Evolutionary conservation across 2,888 invertebrate genomes (phyloP).

Genomic region (Ormyrus labotus): DNA sequence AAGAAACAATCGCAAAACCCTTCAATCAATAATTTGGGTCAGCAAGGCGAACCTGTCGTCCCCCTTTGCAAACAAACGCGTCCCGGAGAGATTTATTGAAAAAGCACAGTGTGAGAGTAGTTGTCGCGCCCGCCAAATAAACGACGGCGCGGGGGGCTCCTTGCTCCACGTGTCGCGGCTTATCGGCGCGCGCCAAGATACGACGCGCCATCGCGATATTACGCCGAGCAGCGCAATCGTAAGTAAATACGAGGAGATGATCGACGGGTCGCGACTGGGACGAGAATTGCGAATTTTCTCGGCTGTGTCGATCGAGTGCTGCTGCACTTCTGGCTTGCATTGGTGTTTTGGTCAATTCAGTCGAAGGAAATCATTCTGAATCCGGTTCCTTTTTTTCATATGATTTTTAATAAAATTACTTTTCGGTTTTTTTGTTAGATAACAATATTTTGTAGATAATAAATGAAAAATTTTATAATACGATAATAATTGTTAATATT

Average conservation of each 20-base stretch:
- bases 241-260: conserved; percentile 28
- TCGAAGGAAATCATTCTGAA: no score
- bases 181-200: background rate
- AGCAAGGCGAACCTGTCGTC: background rate
- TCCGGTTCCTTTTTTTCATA: no score
- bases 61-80: conserved; percentile 15
- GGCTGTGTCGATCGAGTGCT: background rate
- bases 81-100: conserved; percentile 18
- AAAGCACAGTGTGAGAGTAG: background rate
- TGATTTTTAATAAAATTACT: no score
- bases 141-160: background rate
- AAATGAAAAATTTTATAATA: no score
- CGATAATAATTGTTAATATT: no score
- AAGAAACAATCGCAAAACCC: background rate
- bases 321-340: background rate
- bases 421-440: no score
- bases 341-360: no score
- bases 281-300: conserved; percentile 12
- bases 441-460: no score
- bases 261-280: background rate
- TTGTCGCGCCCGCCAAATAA: background rate
- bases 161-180: conserved; percentile 30
- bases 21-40: conserved; percentile 7
- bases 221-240: background rate
- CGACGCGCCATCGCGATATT: conserved; percentile 39